These are phyloP conservation scores for Paragorgia papillata DNA, from an alignment of 92 coral and sea anemone species.

Conservation along the genomic window DNA sequence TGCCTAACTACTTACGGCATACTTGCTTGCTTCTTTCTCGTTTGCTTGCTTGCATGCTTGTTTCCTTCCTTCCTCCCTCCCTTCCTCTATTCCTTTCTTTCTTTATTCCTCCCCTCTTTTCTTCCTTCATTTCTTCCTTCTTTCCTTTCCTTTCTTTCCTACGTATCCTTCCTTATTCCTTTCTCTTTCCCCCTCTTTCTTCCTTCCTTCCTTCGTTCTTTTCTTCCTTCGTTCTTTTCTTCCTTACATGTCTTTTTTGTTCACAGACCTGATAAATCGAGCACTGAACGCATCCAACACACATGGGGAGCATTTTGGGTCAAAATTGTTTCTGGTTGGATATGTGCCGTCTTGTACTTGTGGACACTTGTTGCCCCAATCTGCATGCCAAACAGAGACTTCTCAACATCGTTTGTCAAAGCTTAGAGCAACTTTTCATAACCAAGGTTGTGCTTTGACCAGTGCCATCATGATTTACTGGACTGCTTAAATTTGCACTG, in stretches of 20 bases:
- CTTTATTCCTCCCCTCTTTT: no score
- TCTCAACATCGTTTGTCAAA: constrained; percentile 46
- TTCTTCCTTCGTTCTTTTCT: no score
- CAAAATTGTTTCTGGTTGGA: constrained; percentile 84
- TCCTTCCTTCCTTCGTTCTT: no score
- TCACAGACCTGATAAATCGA: constrained; percentile 72
- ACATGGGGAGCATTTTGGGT: constrained; percentile 93
- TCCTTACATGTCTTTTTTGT: neutral
- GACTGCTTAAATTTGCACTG: neutral
- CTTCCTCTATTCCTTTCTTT: no score
- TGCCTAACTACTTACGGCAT: no score
- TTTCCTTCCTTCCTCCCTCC: no score
- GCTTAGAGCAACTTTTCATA: neutral
- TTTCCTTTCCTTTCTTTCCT: no score
- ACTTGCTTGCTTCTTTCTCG: no score
- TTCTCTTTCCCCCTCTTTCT: no score
- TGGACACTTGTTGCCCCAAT: constrained; percentile 97
- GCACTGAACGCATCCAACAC: constrained; percentile 65
- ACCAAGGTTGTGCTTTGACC: neutral
- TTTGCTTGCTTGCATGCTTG: no score
- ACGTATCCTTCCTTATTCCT: no score
- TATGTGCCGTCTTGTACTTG: constrained; percentile 76
- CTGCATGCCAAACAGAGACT: constrained; percentile 89
- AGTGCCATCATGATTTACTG: neutral
- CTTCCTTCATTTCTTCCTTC: no score